phyloP scores from a whole-genome alignment of 2,113 vertebrate genomes.

The Eupsittula cactorum region DNA sequence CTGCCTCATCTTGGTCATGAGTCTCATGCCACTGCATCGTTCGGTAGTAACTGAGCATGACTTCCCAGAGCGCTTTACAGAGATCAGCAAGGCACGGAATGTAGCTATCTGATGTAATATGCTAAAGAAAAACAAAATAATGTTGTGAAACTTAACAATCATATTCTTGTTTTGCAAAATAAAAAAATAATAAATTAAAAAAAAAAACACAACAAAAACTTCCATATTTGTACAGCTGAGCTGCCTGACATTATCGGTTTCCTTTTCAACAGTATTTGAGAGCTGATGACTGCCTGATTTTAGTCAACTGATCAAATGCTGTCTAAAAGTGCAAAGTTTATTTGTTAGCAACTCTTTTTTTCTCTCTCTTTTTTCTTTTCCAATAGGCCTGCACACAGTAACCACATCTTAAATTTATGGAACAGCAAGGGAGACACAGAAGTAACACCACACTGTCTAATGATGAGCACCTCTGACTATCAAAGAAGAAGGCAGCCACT shows the following conservation, averaged over 20 bases:
- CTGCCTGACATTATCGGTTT: not conserved
- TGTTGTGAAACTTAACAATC: not conserved
- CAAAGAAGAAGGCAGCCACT: not conserved
- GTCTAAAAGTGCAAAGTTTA: not conserved
- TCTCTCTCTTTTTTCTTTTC: not conserved
- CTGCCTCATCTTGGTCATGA: slow-evolving; percentile 82
- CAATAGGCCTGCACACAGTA: not conserved
- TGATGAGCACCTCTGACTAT: not conserved
- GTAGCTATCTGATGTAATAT: slow-evolving; percentile 96
- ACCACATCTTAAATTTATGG: not conserved
- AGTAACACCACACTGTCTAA: not conserved
- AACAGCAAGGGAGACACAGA: not conserved
- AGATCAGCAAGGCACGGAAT: slow-evolving; percentile 96
- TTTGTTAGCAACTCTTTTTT: not conserved
- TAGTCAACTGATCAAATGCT: not conserved
- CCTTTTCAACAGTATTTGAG: not conserved
- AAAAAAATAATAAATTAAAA: not conserved
- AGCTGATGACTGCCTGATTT: not conserved
- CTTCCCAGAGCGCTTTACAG: slow-evolving; percentile 98
- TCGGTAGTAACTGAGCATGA: slow-evolving; percentile 96
- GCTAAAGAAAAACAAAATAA: slow-evolving; percentile 74
- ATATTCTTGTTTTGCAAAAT: not conserved
- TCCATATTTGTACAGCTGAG: not conserved
- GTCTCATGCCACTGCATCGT: slow-evolving; percentile 97
- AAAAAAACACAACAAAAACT: not conserved